Base-by-base conservation (phyloP, 2,113 vertebrate genomes). In the Elgaria multicarinata region DNA sequence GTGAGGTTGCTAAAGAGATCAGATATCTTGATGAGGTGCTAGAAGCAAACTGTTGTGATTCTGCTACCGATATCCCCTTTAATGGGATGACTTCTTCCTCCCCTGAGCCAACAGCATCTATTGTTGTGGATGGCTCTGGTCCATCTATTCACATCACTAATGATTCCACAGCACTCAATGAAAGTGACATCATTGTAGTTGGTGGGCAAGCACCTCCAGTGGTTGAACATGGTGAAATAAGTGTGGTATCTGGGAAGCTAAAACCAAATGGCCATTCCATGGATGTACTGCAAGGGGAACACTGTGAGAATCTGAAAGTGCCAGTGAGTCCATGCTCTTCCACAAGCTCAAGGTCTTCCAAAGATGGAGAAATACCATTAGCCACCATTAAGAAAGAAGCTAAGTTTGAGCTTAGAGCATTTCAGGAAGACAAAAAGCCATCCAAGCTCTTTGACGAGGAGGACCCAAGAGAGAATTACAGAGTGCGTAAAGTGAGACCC, bases 351-450 rank as follows among this genome's bases (percentile, higher is more conserved):
- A 93, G 96, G 84, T 97, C 97, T 0, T 97, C 97, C 90, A 97
- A 95, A 10, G 97, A 98, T 14, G 98, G 98, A 39, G 97, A 98
- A 62, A 46, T 93, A 44, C 90, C 92, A 2, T 95, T 97, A 89
- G 97, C 97, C 69, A 96, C 97, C 0, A 94, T 98, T 82, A 98
- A 98, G 92, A 98, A 98, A 88, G 98, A 98, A 90, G 97, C 98
- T 53, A 98, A 98, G 93, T 99, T 99, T 95, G 98, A 99, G 95
- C 97, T 99, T 53, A 97, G 99, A 90, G 98, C 98, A 10, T 99
- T 98, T 95, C 98, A 99, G 0, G 99, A 99, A 94, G 99, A 99
- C 78, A 98, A 96, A 92, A 98, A 98, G 66, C 99, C 99, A 3
- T 98, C 98, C 3, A 99, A 98, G 71, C 98, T 99, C 72, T 99